Evolutionary conservation across 2,888 invertebrate genomes (phyloP).

Genomic region (Balanococcus diminutus): DNA sequence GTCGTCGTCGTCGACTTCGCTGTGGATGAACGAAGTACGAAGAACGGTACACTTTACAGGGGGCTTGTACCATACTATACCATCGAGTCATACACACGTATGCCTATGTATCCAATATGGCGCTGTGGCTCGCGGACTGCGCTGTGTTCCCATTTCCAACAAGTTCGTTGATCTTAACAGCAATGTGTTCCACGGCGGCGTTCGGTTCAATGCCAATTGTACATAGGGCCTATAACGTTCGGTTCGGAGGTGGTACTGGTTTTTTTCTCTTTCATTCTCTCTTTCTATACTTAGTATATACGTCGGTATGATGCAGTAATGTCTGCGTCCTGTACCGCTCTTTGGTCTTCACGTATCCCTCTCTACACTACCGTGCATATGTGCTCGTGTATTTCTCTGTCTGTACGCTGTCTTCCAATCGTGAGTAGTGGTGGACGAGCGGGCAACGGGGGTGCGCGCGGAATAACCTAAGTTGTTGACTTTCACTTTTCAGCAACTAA

Average conservation of each 20-base stretch:
- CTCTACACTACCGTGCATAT: too few species aligned
- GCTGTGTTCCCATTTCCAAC: slow-evolving; percentile 47
- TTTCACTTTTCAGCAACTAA: slow-evolving; percentile 55
- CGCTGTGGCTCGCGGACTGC: slow-evolving; percentile 33
- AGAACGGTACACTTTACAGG: neutral
- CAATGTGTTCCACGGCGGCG: slow-evolving; percentile 11
- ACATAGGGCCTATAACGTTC: slow-evolving; percentile 15
- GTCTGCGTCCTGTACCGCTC: neutral
- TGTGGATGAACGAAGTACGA: neutral
- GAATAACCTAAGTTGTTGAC: slow-evolving; percentile 40
- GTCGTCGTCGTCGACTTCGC: neutral
- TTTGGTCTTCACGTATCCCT: neutral
- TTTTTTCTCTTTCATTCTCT: slow-evolving; percentile 7
- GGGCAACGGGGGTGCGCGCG: neutral
- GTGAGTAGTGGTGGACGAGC: neutral
- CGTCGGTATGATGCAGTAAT: neutral
- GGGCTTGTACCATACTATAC: neutral
- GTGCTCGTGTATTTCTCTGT: too few species aligned
- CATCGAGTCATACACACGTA: neutral
- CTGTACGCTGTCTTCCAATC: neutral
- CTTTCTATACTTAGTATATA: slow-evolving; percentile 2
- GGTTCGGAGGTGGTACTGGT: slow-evolving; percentile 39
- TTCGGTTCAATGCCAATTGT: slow-evolving; percentile 39
- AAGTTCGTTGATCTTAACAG: slow-evolving; percentile 46
- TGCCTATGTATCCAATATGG: slow-evolving; percentile 28